Evolutionary conservation across 2,113 vertebrate species (phyloP), one percentile per base, ranked within the genome.

Genomic region (Notothenia rossii): DNA sequence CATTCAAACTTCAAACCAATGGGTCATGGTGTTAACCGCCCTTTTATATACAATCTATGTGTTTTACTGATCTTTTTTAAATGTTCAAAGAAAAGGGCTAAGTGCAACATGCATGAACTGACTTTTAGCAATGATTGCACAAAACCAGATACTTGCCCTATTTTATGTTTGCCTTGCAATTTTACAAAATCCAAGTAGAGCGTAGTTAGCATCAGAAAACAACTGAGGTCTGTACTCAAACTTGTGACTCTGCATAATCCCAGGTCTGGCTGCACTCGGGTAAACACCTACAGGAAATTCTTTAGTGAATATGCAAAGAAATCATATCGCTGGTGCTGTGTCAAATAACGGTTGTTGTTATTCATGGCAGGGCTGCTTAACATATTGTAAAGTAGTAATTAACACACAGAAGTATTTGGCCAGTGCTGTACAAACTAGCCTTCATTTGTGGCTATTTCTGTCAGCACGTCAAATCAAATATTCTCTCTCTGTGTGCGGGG

Each of bases 391-490:
- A 73, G 68, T 65, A 53, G 77, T 81, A 78, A 78, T 77, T 81
- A 85, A 80, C 86, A 79, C 55, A 61, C 61, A 59, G 65, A 66
- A 49, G 81, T 75, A 45, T 83, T 86, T 64, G 79, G 64, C 77
- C 60, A 10, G 49, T 0, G n/a, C 72, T 75, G 79, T 53, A 81
- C 69, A 64, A 85, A 78, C 83, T 70, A 68, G 79, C 75, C 77
- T 71, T 83, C 71, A 62, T 90, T 81, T 86, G 82, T 76, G 79
- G 66, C 86, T 63, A 78, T 72, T 88, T 86, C 82, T 79, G 87
- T 90, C 86, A 72, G 75, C 80, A 45, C 58, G 90, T 92, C 87
- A 87, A 87, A 91, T 91, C 53, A 76, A 86, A 91, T 88, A 89
- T 93, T 91, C 84, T 81, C 81, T 77, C 76, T 79, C 67, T 25